Evolutionary conservation across 2,797 vertebrate species (phyloP).

Genomic region (Lagocephalus sceleratus): DNA sequence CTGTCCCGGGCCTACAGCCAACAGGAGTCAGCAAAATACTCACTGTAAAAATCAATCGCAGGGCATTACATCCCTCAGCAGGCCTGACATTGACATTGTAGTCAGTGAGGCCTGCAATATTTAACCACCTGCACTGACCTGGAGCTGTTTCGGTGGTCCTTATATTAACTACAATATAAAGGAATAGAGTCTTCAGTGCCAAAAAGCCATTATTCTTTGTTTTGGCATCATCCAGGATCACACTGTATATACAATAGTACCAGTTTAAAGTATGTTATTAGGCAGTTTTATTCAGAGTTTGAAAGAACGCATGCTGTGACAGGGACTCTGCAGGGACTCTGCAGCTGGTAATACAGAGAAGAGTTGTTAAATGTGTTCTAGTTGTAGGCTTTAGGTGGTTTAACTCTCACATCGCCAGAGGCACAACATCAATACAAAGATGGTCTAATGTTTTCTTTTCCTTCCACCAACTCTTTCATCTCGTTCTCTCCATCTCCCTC

Average conservation of each 20-base stretch:
- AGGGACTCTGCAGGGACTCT: too few species aligned
- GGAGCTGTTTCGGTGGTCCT: conserved; percentile 3
- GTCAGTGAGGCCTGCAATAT: conserved; percentile 29
- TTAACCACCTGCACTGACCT: conserved; percentile 7
- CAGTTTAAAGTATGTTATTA: too few species aligned
- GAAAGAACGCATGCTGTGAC: too few species aligned
- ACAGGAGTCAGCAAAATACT: conserved; percentile 45
- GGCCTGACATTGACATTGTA: conserved; percentile 42
- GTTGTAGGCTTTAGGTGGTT: too few species aligned
- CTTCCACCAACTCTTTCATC: conserved; percentile 34
- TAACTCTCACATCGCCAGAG: background rate
- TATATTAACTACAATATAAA: background rate
- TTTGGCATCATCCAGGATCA: background rate
- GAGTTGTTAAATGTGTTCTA: too few species aligned
- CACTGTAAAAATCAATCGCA: conserved; percentile 49
- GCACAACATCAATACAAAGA: background rate
- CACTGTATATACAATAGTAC: too few species aligned
- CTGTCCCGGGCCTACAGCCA: conserved; percentile 38
- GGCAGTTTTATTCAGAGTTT: too few species aligned
- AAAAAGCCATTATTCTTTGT: background rate
- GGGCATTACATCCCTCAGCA: conserved; percentile 42
- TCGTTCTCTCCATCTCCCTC: conserved; percentile 56
- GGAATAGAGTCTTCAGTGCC: too few species aligned
- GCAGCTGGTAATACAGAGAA: too few species aligned
- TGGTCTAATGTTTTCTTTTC: conserved; percentile 22